phyloP scores from a whole-genome alignment of 2,797 vertebrate species.

The Sandelia bainsii region DNA sequence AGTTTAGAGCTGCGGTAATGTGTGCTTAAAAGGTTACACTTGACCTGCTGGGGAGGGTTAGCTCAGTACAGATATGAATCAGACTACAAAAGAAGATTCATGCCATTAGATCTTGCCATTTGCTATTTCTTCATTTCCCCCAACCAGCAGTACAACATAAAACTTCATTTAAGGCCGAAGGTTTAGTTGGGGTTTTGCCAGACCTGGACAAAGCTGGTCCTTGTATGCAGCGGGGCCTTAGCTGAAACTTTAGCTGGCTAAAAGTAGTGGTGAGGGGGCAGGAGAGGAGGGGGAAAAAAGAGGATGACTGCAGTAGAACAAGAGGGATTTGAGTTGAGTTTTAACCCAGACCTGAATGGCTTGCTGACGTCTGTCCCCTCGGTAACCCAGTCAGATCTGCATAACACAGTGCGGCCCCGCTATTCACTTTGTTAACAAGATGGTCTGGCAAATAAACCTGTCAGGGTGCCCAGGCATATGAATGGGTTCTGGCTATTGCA shows the following conservation, averaged over 20 bases:
- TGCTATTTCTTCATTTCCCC: slow-evolving; percentile 55
- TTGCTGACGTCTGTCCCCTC: slow-evolving; percentile 81
- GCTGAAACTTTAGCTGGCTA: slow-evolving; percentile 67
- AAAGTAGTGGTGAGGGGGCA: slow-evolving; percentile 27
- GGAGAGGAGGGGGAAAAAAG: slow-evolving; percentile 25
- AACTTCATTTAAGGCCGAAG: slow-evolving; percentile 33
- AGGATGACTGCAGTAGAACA: slow-evolving; percentile 46
- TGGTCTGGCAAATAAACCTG: slow-evolving; percentile 85
- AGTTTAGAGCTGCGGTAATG: slow-evolving; percentile 34
- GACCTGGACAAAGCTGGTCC: slow-evolving; percentile 65
- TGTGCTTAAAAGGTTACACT: slow-evolving; percentile 56
- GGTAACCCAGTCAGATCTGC: slow-evolving; percentile 88
- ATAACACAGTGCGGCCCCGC: slow-evolving; percentile 82
- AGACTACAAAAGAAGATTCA: slow-evolving; percentile 36
- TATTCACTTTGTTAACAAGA: slow-evolving; percentile 89
- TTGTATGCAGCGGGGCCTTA: slow-evolving; percentile 56
- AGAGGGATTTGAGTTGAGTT: slow-evolving; percentile 63
- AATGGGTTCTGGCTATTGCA: slow-evolving; percentile 78
- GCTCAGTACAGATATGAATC: slow-evolving; percentile 31
- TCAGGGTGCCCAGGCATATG: slow-evolving; percentile 78
- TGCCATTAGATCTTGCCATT: slow-evolving; percentile 21
- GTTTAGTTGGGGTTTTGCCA: slow-evolving; percentile 52
- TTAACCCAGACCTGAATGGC: slow-evolving; percentile 75
- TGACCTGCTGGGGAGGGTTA: slow-evolving; percentile 51
- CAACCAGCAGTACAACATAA: slow-evolving; percentile 28